These are phyloP conservation scores for Elachura formosa DNA, from an alignment of 2,113 vertebrate genomes.

Conservation along the genomic window DNA sequence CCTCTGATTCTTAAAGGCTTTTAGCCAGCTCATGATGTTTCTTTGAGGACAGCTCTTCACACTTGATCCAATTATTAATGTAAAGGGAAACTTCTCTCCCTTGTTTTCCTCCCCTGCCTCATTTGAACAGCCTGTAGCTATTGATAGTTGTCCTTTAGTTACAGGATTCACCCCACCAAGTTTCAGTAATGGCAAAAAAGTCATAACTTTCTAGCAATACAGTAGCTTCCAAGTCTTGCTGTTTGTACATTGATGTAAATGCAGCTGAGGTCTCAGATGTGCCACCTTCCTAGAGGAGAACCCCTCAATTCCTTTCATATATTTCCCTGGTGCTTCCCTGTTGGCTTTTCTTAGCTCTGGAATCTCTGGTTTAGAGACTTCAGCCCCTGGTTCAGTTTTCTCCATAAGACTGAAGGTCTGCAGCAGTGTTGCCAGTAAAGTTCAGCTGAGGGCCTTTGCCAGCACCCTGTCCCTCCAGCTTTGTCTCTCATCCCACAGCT, in stretches of 20 bases:
- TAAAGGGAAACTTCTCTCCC: background rate
- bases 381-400: too few species aligned
- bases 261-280: background rate
- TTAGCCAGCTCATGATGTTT: background rate
- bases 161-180: background rate
- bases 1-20: background rate
- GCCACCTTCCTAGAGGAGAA: background rate
- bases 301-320: background rate
- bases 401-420: background rate
- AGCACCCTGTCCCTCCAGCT: background rate
- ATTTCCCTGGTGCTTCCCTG: background rate
- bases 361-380: background rate
- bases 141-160: background rate
- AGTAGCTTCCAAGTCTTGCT: background rate
- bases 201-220: background rate
- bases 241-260: background rate
- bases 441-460: too few species aligned
- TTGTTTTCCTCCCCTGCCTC: background rate
- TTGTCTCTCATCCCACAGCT: background rate
- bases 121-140: background rate
- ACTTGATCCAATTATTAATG: background rate
- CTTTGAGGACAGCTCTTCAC: background rate
- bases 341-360: background rate
- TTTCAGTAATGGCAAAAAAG: background rate
- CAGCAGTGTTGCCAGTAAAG: too few species aligned